Percentiles rank a stretch among this genome's conserved stretches.
Evolutionary conservation across 2,888 invertebrate genomes (phyloP).

Genomic region (Papilio elwesi): DNA sequence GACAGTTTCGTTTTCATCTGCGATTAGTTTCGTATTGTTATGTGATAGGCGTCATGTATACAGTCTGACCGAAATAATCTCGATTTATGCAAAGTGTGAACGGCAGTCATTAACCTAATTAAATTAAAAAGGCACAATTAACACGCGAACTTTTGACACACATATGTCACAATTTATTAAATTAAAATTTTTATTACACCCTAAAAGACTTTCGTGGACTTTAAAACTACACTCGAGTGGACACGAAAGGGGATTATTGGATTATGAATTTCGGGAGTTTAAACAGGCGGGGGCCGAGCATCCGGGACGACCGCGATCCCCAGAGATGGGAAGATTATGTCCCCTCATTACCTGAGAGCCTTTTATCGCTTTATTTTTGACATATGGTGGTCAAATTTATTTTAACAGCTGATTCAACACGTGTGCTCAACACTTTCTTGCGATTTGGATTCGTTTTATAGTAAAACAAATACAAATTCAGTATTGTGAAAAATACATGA

Average conservation of each 20-base stretch:
- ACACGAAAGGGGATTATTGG: slow-evolving; percentile 70
- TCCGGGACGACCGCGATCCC: slow-evolving; percentile 60
- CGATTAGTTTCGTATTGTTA: slow-evolving; percentile 41
- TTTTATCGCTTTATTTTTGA: slow-evolving; percentile 45
- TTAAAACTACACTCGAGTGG: slow-evolving; percentile 60
- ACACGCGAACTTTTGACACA: slow-evolving; percentile 3
- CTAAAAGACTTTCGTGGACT: slow-evolving; percentile 44
- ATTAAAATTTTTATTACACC: slow-evolving; percentile 31
- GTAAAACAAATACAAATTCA: background rate
- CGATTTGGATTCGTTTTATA: background rate
- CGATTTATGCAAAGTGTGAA: background rate
- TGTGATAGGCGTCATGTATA: slow-evolving; percentile 12
- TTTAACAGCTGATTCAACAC: slow-evolving; percentile 36
- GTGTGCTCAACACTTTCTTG: slow-evolving; percentile 2
- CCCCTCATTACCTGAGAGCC: slow-evolving; percentile 42
- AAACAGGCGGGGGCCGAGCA: slow-evolving; percentile 68
- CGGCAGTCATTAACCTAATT: slow-evolving; percentile 1
- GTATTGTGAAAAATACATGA: no score
- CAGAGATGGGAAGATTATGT: slow-evolving; percentile 50
- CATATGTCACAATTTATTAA: slow-evolving; percentile 18
- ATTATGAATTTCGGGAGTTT: slow-evolving; percentile 77
- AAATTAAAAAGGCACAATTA: background rate
- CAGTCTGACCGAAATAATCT: slow-evolving; percentile 4
- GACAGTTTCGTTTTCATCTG: slow-evolving; percentile 43
- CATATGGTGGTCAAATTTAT: slow-evolving; percentile 46